Evolutionary conservation across 64 coral and sea anemone species (phyloP), one percentile per base, ranked within the genome.

Genomic region (Exaiptasia diaphana): DNA sequence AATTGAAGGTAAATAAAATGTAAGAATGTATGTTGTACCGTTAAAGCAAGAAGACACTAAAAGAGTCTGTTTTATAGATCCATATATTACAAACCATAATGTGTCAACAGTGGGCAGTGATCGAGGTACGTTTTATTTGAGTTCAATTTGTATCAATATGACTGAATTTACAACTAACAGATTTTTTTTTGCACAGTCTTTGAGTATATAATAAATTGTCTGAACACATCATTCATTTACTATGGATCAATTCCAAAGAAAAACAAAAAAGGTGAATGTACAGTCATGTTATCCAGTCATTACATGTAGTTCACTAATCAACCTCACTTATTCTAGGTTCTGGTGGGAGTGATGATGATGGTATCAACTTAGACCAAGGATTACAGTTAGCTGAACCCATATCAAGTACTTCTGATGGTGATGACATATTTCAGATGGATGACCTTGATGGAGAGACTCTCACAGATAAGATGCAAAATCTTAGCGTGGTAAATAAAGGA

Each of bases 1-100:
- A 46, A 53, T 94, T 23, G 91, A 94, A 94, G 91, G 91, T 94
- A 52, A 67, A 31, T 8, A 46, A 46, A 15, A 15, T 46, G 5
- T n/a, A n/a, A n/a, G n/a, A n/a, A n/a, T n/a, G n/a, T n/a, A n/a
- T n/a, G n/a, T n/a, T 10, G 14, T 1, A 31, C 0, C 3, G 37
- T 20, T 17, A 0, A 20, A 33, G 3, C 0, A 25, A 35, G 62
- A 32, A 18, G n/a, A 20, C 6, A 58, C 54, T 58, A 9, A 2
- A 15, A 20, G 5, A 23, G 6, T 9, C n/a, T 55, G n/a, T 28
- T 18, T 34, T n/a, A 35, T 32, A 40, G 84, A 87, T 78, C 84
- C 84, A 1, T 87, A 56, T 22, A 44, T 70, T 11, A 43, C 73
- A 20, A 75, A 75, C 11, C 73, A 70, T 21, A 87, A 87, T 68